Conservation (phyloP, 2,888 invertebrate species). For the Oscheius onirici region DNA sequence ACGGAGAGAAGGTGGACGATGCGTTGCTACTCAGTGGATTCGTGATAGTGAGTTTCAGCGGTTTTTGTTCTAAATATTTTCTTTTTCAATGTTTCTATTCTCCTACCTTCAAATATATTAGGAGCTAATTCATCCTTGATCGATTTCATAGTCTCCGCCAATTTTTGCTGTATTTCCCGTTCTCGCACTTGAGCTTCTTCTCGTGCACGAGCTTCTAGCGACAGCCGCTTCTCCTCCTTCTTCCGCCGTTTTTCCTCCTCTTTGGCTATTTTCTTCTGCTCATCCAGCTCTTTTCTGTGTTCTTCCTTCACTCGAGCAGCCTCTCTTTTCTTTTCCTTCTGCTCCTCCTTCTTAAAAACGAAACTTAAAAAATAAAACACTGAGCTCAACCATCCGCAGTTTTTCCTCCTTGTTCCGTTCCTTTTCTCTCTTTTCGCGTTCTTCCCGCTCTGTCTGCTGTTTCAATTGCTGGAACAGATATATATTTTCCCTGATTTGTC, state of each 20-base stretch:
- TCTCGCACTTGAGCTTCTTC: neutral
- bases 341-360: neutral
- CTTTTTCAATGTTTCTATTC: neutral
- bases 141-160: conserved; percentile 3
- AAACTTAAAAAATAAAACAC: neutral
- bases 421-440: conserved; percentile 1
- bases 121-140: neutral
- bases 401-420: conserved; percentile 13
- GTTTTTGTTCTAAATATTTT: conserved; percentile 1
- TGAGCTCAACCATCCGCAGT: conserved; percentile 12
- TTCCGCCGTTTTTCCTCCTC: conserved; percentile 15
- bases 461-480: conserved; percentile 19
- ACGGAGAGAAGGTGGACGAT: conserved; percentile 21
- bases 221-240: conserved; percentile 8
- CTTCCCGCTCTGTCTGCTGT: conserved; percentile 10
- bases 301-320: conserved; percentile 3
- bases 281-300: conserved; percentile 1
- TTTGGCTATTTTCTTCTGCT: conserved; percentile 15
- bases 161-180: conserved; percentile 5
- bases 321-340: conserved; percentile 22
- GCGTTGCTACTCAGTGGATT: conserved; percentile 19
- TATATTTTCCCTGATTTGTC: neutral
- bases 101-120: conserved; percentile 6
- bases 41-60: conserved; percentile 17
- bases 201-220: neutral